Evolutionary conservation across 2,113 vertebrate genomes (phyloP).

Genomic region (Hipposideros armiger): DNA sequence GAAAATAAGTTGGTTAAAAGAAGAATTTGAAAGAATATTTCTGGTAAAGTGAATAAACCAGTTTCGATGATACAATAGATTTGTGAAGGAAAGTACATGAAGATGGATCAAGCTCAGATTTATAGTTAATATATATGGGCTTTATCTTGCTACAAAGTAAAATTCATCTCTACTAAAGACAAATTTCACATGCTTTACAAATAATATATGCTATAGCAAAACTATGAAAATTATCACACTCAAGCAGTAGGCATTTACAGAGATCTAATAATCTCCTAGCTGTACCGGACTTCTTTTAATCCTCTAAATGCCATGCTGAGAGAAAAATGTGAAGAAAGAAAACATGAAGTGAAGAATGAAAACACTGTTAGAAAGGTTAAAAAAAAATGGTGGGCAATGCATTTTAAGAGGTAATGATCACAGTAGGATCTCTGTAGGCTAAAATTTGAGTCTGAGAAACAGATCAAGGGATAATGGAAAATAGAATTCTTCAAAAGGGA

Average conservation of each 20-base stretch:
- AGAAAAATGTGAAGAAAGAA: not conserved
- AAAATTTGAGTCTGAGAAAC: not conserved
- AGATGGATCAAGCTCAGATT: not conserved
- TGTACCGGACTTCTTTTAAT: not conserved
- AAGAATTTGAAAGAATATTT: not conserved
- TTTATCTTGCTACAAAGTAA: not conserved
- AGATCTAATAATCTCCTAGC: not conserved
- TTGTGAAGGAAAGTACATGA: not conserved
- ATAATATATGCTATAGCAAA: not conserved
- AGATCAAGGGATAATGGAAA: slow-evolving; percentile 67
- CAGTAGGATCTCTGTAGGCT: not conserved
- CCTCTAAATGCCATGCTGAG: not conserved
- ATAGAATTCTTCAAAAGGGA: slow-evolving; percentile 51
- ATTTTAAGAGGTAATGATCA: slow-evolving; percentile 52
- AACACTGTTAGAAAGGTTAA: not conserved
- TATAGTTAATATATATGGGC: not conserved
- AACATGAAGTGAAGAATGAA: not conserved
- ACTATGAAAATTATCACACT: not conserved
- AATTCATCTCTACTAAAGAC: not conserved
- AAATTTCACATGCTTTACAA: not conserved
- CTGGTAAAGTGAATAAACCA: not conserved
- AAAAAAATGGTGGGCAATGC: not conserved
- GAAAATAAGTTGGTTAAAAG: not conserved
- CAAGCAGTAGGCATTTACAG: not conserved
- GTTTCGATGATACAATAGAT: not conserved